phyloP scores from a whole-genome alignment of 2,797 vertebrate species.

The Morelia viridis region DNA sequence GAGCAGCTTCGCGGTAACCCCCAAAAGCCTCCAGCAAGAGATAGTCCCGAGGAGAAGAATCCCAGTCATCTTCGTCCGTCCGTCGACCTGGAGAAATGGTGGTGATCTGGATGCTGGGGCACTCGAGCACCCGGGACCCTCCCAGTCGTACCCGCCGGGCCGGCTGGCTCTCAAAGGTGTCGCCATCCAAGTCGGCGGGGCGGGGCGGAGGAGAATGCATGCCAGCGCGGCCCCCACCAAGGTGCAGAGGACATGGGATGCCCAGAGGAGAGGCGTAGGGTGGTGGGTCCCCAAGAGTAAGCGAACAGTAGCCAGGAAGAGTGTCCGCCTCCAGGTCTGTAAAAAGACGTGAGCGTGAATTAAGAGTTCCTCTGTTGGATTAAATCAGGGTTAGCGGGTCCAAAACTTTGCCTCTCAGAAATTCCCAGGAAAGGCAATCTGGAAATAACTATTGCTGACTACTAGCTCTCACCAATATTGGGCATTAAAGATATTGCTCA shows the following conservation, averaged over 20 bases:
- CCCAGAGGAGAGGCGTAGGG: conserved; percentile 66
- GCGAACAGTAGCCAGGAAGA: conserved; percentile 60
- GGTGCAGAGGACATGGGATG: conserved; percentile 68
- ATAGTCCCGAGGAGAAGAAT: conserved; percentile 78
- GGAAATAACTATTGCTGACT: neutral
- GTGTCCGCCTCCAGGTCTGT: conserved; percentile 71
- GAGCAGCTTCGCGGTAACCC: conserved; percentile 80
- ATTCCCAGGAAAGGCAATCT: neutral
- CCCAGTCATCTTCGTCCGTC: conserved; percentile 66
- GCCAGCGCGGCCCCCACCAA: conserved; percentile 74
- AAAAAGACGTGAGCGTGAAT: neutral
- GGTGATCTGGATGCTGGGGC: conserved; percentile 93
- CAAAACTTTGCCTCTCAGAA: neutral
- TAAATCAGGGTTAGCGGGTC: neutral
- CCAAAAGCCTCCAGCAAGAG: conserved; percentile 84
- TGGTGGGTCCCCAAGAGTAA: conserved; percentile 63
- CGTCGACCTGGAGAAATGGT: conserved; percentile 88
- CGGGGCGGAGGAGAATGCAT: conserved; percentile 92
- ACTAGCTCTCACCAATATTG: too few relatives aligned
- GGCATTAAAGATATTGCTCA: neutral
- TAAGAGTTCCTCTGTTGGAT: neutral
- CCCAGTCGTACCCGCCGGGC: conserved; percentile 86
- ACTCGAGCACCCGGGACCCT: conserved; percentile 81
- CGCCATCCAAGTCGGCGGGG: conserved; percentile 78
- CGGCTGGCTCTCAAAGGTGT: conserved; percentile 89